Base-by-base conservation (phyloP, 2,888 invertebrate genomes). In the Sturmia bella region DNA sequence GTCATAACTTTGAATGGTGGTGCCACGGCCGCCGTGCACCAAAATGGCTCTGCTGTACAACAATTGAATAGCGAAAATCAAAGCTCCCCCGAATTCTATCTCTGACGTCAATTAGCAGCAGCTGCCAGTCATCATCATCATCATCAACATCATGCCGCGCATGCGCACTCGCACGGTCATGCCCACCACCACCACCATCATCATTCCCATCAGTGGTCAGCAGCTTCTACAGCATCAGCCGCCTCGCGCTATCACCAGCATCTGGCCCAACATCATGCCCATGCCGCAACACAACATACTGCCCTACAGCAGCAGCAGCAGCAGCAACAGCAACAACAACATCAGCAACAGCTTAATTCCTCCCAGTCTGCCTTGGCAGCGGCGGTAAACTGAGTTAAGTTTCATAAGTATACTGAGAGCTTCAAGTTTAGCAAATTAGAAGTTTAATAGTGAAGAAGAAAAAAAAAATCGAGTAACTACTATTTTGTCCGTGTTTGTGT, bases 41-140 rank as follows among this genome's bases (percentile, higher is more conserved):
- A 57, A 13, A 61, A 48, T 37, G 59, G 45, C 3, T 59, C 66
- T n/a, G 21, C 72, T 0, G 85, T 87, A 37, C 87, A 87, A 56
- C 87, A 88, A 80, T 83, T 89, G 41, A 88, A 88, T 81, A 86
- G 90, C 12, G 91, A 91, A 77, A 91, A 89, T 41, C 91, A 91
- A 82, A 91, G 89, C 73, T 89, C 91, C 0, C 91, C 91, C n/a
- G 91, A 91, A 85, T 91, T 91, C 73, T 91, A 91, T 70, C 91
- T 91, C 86, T 91, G 91, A 91, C 91, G 91, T 77, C 91, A 91
- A 84, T 86, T 91, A 85, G 86, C 89, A 80, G 88, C 85, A 75
- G 85, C 80, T 50, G 82, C 87, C 84, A 84, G 77, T 75, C 80
- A 80, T 79, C 84, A 85, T n/a, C 84, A 76, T 43, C 72, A 43